Percentiles rank a stretch among this genome's conserved stretches.
Evolutionary conservation across 2,888 invertebrate genomes (phyloP).

Genomic region (Gari tellinella): DNA sequence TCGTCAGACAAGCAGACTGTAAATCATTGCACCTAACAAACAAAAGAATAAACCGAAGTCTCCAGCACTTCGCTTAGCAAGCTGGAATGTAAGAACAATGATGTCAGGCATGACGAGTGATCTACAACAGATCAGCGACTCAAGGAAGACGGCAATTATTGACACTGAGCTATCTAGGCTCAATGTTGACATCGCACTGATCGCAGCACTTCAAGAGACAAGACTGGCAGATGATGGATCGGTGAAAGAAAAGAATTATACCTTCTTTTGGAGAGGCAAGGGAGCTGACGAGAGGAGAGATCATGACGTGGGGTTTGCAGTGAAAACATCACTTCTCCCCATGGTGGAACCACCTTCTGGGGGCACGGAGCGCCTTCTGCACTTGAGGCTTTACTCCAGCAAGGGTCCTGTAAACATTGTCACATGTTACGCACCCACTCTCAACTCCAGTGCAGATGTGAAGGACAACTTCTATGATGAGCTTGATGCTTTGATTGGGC

Average conservation of each 20-base stretch:
- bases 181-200: too few species aligned
- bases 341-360: not conserved
- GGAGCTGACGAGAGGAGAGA: not conserved
- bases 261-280: not conserved
- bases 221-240: not conserved
- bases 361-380: not conserved
- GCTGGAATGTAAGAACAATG: constrained; percentile 1
- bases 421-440: not conserved
- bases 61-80: not conserved
- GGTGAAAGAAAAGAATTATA: not conserved
- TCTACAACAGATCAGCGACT: constrained; percentile 1
- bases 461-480: too few species aligned
- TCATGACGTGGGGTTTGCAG: not conserved
- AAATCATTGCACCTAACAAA: not conserved
- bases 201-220: too few species aligned
- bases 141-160: not conserved
- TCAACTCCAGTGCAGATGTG: not conserved
- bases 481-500: too few species aligned
- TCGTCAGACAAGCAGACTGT: too few species aligned
- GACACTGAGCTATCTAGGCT: not conserved
- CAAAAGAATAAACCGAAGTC: not conserved
- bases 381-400: not conserved
- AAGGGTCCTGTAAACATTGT: too few species aligned
- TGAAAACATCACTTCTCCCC: constrained; percentile 2
- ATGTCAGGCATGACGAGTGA: not conserved